Base-by-base conservation (phyloP, 2,113 vertebrate genomes). In the Cyprinodon variegatus region DNA sequence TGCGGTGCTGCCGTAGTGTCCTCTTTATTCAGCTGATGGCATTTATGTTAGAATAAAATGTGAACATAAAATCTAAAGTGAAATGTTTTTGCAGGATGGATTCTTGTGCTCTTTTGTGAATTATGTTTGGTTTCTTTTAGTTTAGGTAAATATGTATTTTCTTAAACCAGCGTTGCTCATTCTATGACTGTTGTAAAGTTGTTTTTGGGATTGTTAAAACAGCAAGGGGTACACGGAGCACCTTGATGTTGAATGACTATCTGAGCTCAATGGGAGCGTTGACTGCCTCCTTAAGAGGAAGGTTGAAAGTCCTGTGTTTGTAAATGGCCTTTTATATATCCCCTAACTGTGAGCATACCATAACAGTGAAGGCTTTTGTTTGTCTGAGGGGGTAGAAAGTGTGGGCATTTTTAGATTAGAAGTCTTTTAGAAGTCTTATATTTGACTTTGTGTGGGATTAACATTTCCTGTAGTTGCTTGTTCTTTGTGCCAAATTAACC, bases 351-450 rank as follows among this genome's bases (percentile, higher is more conserved):
- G 92, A 93, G 92, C 81, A 22, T 94, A 94, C 94, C 95, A 94
- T 85, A 78, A 91, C 90, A 97, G 95, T 96, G 92, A 74, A 66
- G 64, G 39, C 92, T 91, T 94, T 97, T 98, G 96, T 98, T 95
- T 93, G 90, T 93, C 94, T 92, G 93, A 84, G 70, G 74, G 70
- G 75, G 76, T 70, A 78, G 89, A 86, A 81, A 81, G 87, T 68
- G 77, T 90, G 86, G 93, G 93, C 94, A 95, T 97, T 95, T 93
- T 94, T 29, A 29, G 93, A 95, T 96, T 96, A 96, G 96, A 94
- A 96, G 94, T 95, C 96, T 97, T 96, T 93, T 96, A 94, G 94
- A 96, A 96, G 95, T 94, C 95, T 86, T 93, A 90, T 93, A 93
- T 94, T 95, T 95, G 92, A 95, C 95, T 94, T 95, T 84, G 90